Percentiles rank a stretch among this genome's conserved stretches.
Conservation (phyloP, 2,113 vertebrate species). For the Gambusia holbrooki region DNA sequence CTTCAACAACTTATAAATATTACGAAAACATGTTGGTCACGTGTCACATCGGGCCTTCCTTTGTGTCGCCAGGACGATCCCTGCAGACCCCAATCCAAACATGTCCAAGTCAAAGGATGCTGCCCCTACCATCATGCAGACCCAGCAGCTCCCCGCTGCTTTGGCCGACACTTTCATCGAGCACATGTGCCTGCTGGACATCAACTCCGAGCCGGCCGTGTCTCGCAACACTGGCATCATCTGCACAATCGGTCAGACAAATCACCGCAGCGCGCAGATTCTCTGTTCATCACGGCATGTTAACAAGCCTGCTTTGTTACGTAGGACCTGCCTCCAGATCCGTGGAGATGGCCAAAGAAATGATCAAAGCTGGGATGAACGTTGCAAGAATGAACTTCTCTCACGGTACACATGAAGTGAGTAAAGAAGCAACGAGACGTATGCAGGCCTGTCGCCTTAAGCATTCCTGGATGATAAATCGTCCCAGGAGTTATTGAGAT, state of each 20-base stretch:
- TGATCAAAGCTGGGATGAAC: constrained; percentile 99
- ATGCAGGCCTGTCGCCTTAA: too few species aligned
- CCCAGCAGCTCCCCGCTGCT: constrained; percentile 93
- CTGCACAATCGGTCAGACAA: constrained; percentile 92
- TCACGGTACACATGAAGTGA: constrained; percentile 95
- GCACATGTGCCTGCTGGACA: constrained; percentile 97
- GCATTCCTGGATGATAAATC: too few species aligned
- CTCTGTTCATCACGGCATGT: neutral
- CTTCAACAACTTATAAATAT: too few species aligned
- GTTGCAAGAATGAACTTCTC: constrained; percentile 98
- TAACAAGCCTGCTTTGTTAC: neutral
- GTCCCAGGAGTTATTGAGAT: too few species aligned
- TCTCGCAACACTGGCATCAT: constrained; percentile 97
- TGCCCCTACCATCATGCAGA: constrained; percentile 87
- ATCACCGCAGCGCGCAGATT: neutral
- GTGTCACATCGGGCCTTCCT: neutral
- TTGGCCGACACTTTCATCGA: constrained; percentile 95
- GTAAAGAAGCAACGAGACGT: neutral
- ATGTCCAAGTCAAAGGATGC: constrained; percentile 85
- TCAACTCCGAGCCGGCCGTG: constrained; percentile 90
- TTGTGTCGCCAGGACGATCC: constrained; percentile 55
- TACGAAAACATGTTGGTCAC: too few species aligned
- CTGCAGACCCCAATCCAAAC: constrained; percentile 60
- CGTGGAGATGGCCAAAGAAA: constrained; percentile 90
- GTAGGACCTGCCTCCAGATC: constrained; percentile 92